Evolutionary conservation across 2,113 vertebrate genomes (phyloP), one percentile per base, ranked within the genome.

Genomic region (Grammomys surdaster): DNA sequence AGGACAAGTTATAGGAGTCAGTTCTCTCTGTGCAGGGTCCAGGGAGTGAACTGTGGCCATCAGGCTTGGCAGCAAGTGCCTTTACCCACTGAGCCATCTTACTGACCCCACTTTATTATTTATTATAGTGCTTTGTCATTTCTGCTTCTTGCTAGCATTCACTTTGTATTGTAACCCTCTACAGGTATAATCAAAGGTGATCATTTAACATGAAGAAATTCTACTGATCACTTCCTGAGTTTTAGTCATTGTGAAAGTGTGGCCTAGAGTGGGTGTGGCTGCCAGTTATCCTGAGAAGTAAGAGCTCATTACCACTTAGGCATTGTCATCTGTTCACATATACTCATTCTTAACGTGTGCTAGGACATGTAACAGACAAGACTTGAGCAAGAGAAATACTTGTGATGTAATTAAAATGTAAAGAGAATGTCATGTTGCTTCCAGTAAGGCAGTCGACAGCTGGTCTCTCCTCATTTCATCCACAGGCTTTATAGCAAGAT

Each of bases 181-280:
- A 24, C n/a, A 89, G 22, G 3, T 63, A 54, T 70, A 54, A 92
- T 65, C 87, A 40, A 19, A 93, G 26, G 48, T 46, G 16, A 43
- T 82, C 40, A 81, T 92, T 94, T 88, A 84, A 72, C 46, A 46
- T 78, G 26, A 28, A 93, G 33, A 86, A 91, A 85, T 54, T 72
- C 16, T 46, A 13, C 43, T 0, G 70, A n/a, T 92, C 86, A 88
- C 81, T 82, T 81, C 54, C 31, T 89, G 89, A 92, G 69, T 88
- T 84, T 90, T 84, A 88, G 67, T 82, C 77, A 76, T 78, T 40
- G 51, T 65, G 56, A 91, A 78, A 94, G 81, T 93, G 48, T 69
- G 48, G 78, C 73, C 56, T 86, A 82, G 87, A 90, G 69, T 77
- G 58, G 67, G 12, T 90, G 65, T 90, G 4, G 40, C 91, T 77